phyloP scores from a whole-genome alignment of 2,888 invertebrate species.

The Aphrophora alni region DNA sequence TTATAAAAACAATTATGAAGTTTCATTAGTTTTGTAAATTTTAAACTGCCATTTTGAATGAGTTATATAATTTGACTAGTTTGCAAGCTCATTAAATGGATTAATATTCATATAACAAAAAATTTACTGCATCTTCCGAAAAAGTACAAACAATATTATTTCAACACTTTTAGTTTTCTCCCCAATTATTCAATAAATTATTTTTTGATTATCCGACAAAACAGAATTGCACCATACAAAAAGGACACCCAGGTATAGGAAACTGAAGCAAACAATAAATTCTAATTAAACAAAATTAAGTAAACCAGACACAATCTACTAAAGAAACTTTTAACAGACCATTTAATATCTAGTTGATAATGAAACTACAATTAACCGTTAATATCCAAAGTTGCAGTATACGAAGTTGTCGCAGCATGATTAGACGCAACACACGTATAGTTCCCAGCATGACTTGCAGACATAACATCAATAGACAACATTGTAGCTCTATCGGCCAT shows the following conservation, averaged over 20 bases:
- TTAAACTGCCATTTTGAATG: no score
- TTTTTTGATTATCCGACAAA: no score
- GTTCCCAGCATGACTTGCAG: constrained; percentile 66
- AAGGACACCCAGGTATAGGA: background rate
- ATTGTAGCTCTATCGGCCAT: constrained; percentile 53
- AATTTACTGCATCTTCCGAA: no score
- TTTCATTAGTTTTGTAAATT: no score
- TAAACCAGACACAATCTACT: background rate
- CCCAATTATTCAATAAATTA: no score
- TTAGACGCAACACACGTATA: constrained; percentile 67
- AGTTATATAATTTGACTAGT: no score
- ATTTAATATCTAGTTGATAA: background rate
- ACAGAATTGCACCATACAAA: no score
- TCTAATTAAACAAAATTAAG: background rate
- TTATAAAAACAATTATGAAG: no score
- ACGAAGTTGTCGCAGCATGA: constrained; percentile 58
- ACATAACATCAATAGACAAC: constrained; percentile 71
- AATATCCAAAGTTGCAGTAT: constrained; percentile 54
- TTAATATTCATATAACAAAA: no score
- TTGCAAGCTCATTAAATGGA: no score
- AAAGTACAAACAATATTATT: no score
- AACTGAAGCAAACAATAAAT: background rate
- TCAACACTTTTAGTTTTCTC: no score
- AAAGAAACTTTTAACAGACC: background rate
- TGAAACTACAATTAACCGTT: constrained; percentile 54